Conservation (phyloP, 2,888 invertebrate genomes). For the Plagodis dolabraria region DNA sequence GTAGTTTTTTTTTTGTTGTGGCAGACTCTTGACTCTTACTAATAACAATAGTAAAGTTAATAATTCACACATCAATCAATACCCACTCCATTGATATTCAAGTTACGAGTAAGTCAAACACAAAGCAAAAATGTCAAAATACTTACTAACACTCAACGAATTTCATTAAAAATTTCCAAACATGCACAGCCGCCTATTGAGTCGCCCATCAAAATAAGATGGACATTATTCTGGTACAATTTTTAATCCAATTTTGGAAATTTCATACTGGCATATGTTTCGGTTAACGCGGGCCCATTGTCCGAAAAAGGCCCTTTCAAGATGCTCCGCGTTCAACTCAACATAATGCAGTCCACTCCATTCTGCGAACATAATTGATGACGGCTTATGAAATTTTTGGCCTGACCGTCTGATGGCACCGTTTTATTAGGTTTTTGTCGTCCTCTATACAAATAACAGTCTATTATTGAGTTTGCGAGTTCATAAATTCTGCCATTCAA, state of each 20-base stretch:
- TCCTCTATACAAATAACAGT: slow-evolving; percentile 46
- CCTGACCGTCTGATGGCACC: slow-evolving; percentile 55
- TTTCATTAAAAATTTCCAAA: slow-evolving; percentile 62
- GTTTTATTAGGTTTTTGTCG: slow-evolving; percentile 67
- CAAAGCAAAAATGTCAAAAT: slow-evolving; percentile 58
- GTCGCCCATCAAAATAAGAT: slow-evolving; percentile 61
- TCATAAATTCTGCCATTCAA: slow-evolving; percentile 45
- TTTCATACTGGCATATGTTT: slow-evolving; percentile 71
- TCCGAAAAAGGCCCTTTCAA: slow-evolving; percentile 60
- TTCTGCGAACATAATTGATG: slow-evolving; percentile 68
- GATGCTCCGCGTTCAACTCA: slow-evolving; percentile 53
- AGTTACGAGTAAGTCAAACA: slow-evolving; percentile 9
- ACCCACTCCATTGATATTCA: slow-evolving; percentile 5
- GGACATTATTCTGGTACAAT: slow-evolving; percentile 63
- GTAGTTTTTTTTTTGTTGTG: too few species aligned
- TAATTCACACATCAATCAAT: slow-evolving; percentile 22
- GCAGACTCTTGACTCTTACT: too few species aligned
- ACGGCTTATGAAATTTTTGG: slow-evolving; percentile 66
- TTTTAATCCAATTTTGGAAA: slow-evolving; percentile 79
- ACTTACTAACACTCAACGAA: slow-evolving; percentile 45
- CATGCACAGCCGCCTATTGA: slow-evolving; percentile 56
- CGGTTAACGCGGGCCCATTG: slow-evolving; percentile 63
- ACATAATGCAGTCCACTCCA: slow-evolving; percentile 52
- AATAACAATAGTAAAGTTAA: not conserved
- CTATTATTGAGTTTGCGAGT: slow-evolving; percentile 46